Percentiles rank a stretch among this genome's conserved stretches.
Conservation (phyloP, 2,797 vertebrate genomes). For the Chelmon rostratus region DNA sequence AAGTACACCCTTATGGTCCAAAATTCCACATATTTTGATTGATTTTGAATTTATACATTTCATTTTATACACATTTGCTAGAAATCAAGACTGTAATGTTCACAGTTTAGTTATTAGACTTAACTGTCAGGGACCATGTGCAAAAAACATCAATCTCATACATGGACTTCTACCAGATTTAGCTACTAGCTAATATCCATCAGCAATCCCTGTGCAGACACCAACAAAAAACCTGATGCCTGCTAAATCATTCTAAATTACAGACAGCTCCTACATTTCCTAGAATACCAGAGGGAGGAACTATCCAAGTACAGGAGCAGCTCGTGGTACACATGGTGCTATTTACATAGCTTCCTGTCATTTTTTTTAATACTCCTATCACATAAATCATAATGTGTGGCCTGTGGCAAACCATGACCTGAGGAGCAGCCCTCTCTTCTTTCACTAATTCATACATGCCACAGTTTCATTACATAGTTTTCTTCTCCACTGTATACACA, state of each 20-base stretch:
- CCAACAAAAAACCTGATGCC: background rate
- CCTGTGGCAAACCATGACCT: background rate
- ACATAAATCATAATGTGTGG: background rate
- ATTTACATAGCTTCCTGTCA: background rate
- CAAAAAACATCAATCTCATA: background rate
- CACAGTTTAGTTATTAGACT: too few relatives aligned
- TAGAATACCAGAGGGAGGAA: background rate
- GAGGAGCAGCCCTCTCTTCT: background rate
- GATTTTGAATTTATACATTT: too few relatives aligned
- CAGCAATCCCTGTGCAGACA: background rate
- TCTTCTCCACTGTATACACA: background rate
- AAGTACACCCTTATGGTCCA: too few relatives aligned
- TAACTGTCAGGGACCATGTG: background rate
- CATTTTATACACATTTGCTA: too few relatives aligned
- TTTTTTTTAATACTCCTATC: background rate
- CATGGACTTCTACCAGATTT: too few relatives aligned
- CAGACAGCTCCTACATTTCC: background rate
- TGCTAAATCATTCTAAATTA: background rate
- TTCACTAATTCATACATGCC: slow-evolving; percentile 6
- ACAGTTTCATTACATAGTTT: background rate
- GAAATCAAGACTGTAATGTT: too few relatives aligned
- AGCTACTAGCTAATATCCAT: background rate
- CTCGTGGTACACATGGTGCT: background rate
- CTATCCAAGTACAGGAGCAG: background rate
- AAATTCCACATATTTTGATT: too few relatives aligned